Conservation (phyloP, 64 coral and sea anemone genomes). For the Montipora efflorescens region DNA sequence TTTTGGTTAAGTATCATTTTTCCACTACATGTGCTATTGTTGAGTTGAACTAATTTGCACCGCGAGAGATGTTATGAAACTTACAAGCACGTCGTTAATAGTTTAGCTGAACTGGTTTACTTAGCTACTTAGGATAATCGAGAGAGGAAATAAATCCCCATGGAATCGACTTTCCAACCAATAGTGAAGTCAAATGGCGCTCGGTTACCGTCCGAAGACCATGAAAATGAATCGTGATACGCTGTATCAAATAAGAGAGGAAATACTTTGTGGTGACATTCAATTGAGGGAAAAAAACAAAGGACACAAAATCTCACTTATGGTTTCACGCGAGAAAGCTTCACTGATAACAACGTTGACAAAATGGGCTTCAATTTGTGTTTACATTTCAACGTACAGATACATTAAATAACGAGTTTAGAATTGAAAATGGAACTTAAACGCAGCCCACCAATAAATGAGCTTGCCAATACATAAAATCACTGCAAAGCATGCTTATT, state of each 20-base stretch:
- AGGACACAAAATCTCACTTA: no score
- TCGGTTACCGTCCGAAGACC: no score
- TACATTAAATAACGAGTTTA: neutral
- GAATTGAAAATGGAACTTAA: neutral
- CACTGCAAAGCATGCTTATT: neutral
- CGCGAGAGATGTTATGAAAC: neutral
- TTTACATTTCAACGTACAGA: slow-evolving; percentile 7
- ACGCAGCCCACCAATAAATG: neutral
- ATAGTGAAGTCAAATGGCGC: no score
- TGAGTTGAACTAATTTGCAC: slow-evolving; percentile 11
- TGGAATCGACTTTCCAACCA: neutral
- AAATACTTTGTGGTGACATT: neutral
- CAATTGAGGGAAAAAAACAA: no score
- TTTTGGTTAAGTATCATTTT: neutral
- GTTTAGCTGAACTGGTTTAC: no score
- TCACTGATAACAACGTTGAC: neutral
- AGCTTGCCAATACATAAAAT: neutral
- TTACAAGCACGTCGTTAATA: neutral
- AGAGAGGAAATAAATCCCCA: no score
- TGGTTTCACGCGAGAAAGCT: neutral
- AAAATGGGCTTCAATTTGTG: neutral
- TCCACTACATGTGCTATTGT: slow-evolving; percentile 20
- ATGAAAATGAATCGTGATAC: neutral
- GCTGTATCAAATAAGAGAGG: no score
- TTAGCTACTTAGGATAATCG: no score